phyloP scores from a whole-genome alignment of 2,888 invertebrate species.

The Cyclophora albipunctata region DNA sequence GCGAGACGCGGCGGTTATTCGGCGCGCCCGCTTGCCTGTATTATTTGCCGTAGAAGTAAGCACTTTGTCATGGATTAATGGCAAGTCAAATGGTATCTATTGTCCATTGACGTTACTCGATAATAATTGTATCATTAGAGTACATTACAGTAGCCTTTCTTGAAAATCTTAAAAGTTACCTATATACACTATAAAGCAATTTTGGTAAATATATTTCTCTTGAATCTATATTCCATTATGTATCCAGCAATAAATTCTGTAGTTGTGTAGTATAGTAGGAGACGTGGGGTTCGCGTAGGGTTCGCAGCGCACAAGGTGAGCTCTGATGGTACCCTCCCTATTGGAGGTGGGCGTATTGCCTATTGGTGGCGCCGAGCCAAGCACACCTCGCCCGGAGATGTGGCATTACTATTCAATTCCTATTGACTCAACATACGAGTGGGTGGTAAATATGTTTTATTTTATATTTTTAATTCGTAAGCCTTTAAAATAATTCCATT shows the following conservation, averaged over 20 bases:
- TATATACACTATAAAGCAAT: conserved; percentile 71
- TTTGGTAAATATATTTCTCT: conserved; percentile 74
- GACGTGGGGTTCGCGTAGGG: conserved; percentile 47
- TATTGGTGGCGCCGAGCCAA: conserved; percentile 72
- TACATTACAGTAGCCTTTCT: conserved; percentile 75
- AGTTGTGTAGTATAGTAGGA: conserved; percentile 55
- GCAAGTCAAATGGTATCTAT: conserved; percentile 73
- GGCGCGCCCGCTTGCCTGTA: conserved; percentile 57
- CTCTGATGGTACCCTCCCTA: conserved; percentile 73
- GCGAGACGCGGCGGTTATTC: conserved; percentile 42
- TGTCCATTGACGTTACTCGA: conserved; percentile 74
- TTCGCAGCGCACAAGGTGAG: conserved; percentile 75
- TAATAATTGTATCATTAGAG: conserved; percentile 76
- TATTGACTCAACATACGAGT: conserved; percentile 37
- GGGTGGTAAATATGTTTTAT: conserved; percentile 42
- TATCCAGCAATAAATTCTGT: conserved; percentile 75
- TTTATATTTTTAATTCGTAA: conserved; percentile 17
- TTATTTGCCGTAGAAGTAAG: conserved; percentile 71
- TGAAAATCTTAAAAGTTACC: conserved; percentile 73
- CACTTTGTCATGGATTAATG: conserved; percentile 64
- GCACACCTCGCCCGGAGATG: conserved; percentile 58
- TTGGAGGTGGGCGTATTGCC: conserved; percentile 76
- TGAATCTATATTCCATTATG: conserved; percentile 73
- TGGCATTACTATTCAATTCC: conserved; percentile 46
- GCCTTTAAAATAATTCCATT: conserved; percentile 44